phyloP scores from a whole-genome alignment of 2,113 vertebrate genomes.

The Cettia cetti region DNA sequence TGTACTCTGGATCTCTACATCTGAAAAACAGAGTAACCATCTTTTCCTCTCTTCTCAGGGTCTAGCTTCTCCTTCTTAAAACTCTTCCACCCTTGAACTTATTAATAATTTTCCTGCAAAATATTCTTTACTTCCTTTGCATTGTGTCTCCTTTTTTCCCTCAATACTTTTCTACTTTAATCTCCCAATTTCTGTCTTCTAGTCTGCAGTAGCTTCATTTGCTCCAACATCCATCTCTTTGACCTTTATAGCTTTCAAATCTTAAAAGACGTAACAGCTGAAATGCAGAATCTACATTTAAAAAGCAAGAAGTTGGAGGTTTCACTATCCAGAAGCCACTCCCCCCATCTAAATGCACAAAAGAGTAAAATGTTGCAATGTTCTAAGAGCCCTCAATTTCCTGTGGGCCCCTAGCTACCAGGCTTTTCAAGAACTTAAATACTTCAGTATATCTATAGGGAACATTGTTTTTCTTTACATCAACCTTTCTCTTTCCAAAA shows the following conservation, averaged over 20 bases:
- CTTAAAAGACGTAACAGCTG: neutral
- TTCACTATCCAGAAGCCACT: neutral
- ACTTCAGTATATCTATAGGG: neutral
- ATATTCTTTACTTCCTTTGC: neutral
- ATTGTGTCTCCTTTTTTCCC: neutral
- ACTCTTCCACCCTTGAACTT: neutral
- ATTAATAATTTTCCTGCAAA: neutral
- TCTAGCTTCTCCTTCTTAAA: neutral
- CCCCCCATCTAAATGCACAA: neutral
- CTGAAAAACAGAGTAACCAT: neutral
- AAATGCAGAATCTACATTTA: neutral
- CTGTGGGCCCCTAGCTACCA: neutral
- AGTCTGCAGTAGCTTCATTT: neutral
- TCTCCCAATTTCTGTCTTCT: neutral
- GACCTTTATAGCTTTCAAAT: neutral
- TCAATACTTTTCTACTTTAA: neutral
- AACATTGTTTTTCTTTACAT: neutral
- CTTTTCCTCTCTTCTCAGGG: neutral
- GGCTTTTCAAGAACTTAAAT: neutral
- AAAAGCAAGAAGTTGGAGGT: neutral
- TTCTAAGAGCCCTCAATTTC: neutral
- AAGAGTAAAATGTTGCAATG: neutral
- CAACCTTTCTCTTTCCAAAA: neutral
- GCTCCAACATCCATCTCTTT: neutral
- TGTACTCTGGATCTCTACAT: neutral